Conservation (phyloP, 2,888 invertebrate species). For the Xestia ashworthii region DNA sequence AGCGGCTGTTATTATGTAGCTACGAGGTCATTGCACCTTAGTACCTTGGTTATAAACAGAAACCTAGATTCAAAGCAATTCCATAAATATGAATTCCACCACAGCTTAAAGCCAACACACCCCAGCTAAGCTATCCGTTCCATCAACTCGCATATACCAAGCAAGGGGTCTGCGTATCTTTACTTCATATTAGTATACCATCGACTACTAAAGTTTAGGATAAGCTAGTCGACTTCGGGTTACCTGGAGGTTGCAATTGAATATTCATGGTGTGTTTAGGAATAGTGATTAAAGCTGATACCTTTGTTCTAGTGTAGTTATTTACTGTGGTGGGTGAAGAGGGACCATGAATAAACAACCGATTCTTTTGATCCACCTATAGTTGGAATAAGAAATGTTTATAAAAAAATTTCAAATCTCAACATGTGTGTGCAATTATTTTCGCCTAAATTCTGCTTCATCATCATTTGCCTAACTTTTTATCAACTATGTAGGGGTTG, state of each 20-base stretch:
- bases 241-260: constrained; percentile 36
- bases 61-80: background rate
- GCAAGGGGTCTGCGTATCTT: constrained; percentile 13
- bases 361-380: no score
- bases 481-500: no score
- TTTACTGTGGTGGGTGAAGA: background rate
- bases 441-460: background rate
- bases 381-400: no score
- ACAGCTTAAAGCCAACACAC: constrained; percentile 19
- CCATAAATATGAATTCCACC: background rate
- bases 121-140: constrained; percentile 17
- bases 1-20: no score
- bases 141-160: constrained; percentile 37
- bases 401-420: background rate
- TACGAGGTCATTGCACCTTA: no score
- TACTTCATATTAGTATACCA: constrained; percentile 45
- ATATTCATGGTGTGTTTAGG: constrained; percentile 51
- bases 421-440: background rate
- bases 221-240: constrained; percentile 33
- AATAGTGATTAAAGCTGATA: constrained; percentile 2
- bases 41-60: background rate
- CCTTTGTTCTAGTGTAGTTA: constrained; percentile 7
- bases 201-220: constrained; percentile 38
- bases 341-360: no score
- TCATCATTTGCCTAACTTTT: no score